A percentile compares a stretch with the other conserved stretches of the same genome.
Evolutionary conservation across 2,113 vertebrate species (phyloP).

Genomic region (Prolemur simus): DNA sequence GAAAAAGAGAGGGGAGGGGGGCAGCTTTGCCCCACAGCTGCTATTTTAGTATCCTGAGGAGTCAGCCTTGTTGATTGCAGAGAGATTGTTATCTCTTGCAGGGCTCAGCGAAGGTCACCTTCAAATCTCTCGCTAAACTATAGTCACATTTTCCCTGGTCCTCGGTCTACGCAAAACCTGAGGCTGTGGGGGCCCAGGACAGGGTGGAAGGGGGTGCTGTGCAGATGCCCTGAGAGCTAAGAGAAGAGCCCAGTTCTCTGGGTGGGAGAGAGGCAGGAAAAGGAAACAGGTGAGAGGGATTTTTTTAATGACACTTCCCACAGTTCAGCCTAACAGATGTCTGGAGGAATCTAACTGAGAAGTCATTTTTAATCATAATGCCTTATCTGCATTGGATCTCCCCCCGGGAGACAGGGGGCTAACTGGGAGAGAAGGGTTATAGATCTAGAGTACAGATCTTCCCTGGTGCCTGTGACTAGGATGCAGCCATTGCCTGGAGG

Average conservation of each 20-base stretch:
- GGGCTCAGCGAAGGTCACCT: conserved; percentile 83
- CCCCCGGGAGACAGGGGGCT: background rate
- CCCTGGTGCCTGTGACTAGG: background rate
- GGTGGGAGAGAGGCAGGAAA: background rate
- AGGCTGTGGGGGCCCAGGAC: background rate
- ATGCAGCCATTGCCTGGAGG: background rate
- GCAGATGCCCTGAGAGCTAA: background rate
- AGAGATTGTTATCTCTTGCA: conserved; percentile 82
- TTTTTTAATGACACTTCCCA: background rate
- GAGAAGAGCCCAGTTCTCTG: background rate
- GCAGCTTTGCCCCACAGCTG: conserved; percentile 76
- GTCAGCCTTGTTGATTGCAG: conserved; percentile 83
- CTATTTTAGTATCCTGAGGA: conserved; percentile 84
- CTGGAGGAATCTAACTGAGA: background rate
- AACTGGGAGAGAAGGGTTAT: background rate
- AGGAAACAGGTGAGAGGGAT: background rate
- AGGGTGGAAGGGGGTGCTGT: background rate
- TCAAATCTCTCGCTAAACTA: conserved; percentile 77
- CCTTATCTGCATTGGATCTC: background rate
- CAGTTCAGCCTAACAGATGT: background rate
- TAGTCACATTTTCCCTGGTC: conserved; percentile 61
- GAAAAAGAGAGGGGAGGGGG: conserved; percentile 48
- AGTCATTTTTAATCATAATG: background rate
- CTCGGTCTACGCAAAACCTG: conserved; percentile 28
- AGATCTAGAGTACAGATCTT: background rate